A percentile compares a stretch with the other conserved stretches of the same genome.
Evolutionary conservation across 2,888 invertebrate genomes (phyloP).

Genomic region (Phragmatobia fuliginosa): DNA sequence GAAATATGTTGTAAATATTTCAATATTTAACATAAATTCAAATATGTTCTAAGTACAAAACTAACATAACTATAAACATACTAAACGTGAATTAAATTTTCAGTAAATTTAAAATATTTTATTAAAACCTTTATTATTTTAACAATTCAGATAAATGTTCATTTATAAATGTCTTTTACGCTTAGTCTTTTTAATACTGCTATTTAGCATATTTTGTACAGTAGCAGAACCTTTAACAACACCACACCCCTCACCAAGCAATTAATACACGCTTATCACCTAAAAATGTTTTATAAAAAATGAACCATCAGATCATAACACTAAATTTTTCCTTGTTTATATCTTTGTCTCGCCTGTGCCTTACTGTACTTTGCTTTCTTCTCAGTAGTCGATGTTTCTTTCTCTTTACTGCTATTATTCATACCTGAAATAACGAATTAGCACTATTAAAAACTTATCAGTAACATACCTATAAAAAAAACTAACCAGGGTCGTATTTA

Average conservation of each 20-base stretch:
- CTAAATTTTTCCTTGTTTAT: conserved; percentile 91
- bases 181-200: conserved; percentile 46
- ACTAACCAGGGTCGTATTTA: neutral
- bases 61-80: conserved; percentile 50
- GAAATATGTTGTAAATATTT: conserved; percentile 46
- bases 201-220: conserved; percentile 35
- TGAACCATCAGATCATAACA: conserved; percentile 48
- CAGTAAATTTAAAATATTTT: conserved; percentile 54
- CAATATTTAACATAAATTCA: conserved; percentile 48
- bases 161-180: conserved; percentile 48
- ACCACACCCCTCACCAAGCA: conserved; percentile 49
- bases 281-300: conserved; percentile 49
- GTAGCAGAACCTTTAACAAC: conserved; percentile 49
- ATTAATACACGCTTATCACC: conserved; percentile 48
- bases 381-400: conserved; percentile 71
- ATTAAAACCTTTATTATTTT: conserved; percentile 46
- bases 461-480: neutral
- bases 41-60: conserved; percentile 51
- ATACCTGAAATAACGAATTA: conserved; percentile 60
- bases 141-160: conserved; percentile 36
- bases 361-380: conserved; percentile 88
- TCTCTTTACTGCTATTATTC: conserved; percentile 65
- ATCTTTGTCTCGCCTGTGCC: conserved; percentile 91
- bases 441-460: neutral
- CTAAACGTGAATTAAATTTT: conserved; percentile 54